Evolutionary conservation across 2,888 invertebrate species (phyloP).

Genomic region (Synergus japonicus): DNA sequence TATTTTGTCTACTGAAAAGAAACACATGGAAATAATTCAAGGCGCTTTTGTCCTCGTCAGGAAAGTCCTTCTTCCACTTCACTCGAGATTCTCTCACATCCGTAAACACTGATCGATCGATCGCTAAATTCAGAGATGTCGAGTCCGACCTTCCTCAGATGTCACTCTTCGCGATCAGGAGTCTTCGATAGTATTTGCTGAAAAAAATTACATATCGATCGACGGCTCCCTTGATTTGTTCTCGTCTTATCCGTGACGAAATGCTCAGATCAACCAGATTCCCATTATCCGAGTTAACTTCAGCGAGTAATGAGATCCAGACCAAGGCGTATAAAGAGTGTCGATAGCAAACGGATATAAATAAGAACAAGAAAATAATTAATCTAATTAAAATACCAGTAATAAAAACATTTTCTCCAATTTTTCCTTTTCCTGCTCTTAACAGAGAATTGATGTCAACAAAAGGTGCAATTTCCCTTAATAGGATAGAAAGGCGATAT

Average conservation of each 20-base stretch:
- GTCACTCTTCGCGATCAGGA: constrained; percentile 42
- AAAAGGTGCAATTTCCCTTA: too few relatives aligned
- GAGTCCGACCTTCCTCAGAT: constrained; percentile 32
- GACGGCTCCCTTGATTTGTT: constrained; percentile 36
- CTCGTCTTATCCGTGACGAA: constrained; percentile 44
- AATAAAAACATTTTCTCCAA: too few relatives aligned
- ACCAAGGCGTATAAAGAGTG: constrained; percentile 13
- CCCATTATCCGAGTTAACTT: constrained; percentile 45
- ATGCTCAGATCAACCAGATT: constrained; percentile 9
- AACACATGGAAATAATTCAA: constrained; percentile 8
- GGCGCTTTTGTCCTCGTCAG: constrained; percentile 15
- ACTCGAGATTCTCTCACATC: constrained; percentile 34
- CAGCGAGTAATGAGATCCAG: constrained; percentile 47
- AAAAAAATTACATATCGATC: constrained; percentile 47
- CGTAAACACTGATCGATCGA: constrained; percentile 41
- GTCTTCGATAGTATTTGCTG: constrained; percentile 19
- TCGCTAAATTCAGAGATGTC: constrained; percentile 36
- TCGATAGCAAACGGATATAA: constrained; percentile 32
- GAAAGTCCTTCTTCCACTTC: constrained; percentile 13
- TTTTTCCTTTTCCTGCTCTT: too few relatives aligned
- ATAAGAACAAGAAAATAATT: constrained; percentile 31
- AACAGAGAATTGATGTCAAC: too few relatives aligned
- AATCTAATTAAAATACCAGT: background rate
- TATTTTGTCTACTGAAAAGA: background rate
- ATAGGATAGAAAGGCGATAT: too few relatives aligned